Conservation (phyloP, 1,140 invertebrate species). For the Maconellicoccus hirsutus region DNA sequence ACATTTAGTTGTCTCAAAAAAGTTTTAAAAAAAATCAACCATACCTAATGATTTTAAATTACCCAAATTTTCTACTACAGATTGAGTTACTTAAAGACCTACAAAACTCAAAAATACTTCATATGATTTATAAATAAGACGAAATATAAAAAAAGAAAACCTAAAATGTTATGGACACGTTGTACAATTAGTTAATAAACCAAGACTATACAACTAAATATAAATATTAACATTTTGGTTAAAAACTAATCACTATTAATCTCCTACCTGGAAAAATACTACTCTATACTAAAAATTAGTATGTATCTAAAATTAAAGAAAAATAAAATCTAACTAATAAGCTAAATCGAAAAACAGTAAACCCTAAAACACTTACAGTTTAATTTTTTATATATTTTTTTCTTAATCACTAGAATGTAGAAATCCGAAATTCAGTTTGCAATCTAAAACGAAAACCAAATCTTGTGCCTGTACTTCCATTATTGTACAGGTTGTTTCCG, state of each 20-base stretch:
- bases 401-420: constrained; percentile 13
- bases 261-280: neutral
- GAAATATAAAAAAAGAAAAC: neutral
- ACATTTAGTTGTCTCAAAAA: too few species aligned
- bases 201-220: neutral
- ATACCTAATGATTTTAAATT: too few species aligned
- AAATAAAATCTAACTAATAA: constrained; percentile 19
- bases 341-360: constrained; percentile 21
- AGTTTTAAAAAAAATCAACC: too few species aligned
- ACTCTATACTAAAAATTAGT: constrained; percentile 10
- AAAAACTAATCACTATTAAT: neutral
- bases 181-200: neutral
- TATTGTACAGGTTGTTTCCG: constrained; percentile 10
- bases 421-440: neutral
- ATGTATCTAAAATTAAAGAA: neutral
- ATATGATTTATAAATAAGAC: neutral
- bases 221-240: neutral
- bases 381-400: constrained; percentile 14
- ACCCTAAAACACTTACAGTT: constrained; percentile 22
- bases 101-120: too few species aligned
- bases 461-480: neutral
- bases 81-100: too few species aligned
- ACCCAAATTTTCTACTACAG: too few species aligned
- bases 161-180: neutral
- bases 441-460: neutral